Conservation (phyloP, 2,113 vertebrate species). For the Rostratula benghalensis region DNA sequence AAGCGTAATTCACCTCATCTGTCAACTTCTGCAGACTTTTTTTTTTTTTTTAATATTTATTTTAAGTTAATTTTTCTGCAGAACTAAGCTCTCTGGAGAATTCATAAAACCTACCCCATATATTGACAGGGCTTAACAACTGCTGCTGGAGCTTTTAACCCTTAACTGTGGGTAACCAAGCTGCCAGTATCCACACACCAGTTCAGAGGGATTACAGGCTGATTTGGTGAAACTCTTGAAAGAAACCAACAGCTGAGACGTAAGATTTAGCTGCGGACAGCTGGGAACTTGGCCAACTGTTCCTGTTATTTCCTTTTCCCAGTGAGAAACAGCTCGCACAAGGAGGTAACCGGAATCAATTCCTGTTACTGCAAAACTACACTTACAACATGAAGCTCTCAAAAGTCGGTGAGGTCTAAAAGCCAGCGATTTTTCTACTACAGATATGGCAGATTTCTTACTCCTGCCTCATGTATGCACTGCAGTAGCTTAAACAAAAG, state of each 20-base stretch:
- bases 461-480: not conserved
- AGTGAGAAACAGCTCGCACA: constrained; percentile 11
- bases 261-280: constrained; percentile 20
- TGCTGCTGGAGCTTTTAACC: not conserved
- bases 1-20: not conserved
- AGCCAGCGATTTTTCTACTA: not conserved
- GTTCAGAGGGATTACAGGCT: not conserved
- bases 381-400: not conserved
- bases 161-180: not conserved
- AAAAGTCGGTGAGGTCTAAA: not conserved
- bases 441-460: not conserved
- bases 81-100: not conserved
- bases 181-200: not conserved
- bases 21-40: not conserved
- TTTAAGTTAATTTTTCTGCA: not conserved
- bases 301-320: constrained; percentile 21
- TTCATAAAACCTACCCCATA: not conserved
- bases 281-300: not conserved
- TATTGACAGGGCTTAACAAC: not conserved
- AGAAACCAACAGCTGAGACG: constrained; percentile 25
- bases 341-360: constrained; percentile 35
- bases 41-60: not conserved
- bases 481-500: not conserved
- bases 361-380: not conserved
- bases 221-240: not conserved